A percentile compares a stretch with the other conserved stretches of the same genome.
These are phyloP conservation scores for Netelia inedita DNA, from an alignment of 2,888 invertebrate species.

Conservation along the genomic window DNA sequence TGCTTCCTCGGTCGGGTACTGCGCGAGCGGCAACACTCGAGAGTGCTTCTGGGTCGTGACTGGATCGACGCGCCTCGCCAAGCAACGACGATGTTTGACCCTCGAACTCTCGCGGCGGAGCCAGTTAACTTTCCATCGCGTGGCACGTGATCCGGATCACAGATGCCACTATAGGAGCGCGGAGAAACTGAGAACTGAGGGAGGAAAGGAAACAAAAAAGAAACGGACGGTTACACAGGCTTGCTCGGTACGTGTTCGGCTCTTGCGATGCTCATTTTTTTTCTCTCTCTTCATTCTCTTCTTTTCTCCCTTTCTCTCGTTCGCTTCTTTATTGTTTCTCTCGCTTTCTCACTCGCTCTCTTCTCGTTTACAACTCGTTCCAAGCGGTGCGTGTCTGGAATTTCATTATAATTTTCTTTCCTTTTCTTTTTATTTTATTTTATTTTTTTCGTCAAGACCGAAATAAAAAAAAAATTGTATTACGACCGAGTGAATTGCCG, in stretches of 20 bases:
- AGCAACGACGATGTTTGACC: constrained; percentile 49
- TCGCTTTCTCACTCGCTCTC: constrained; percentile 4
- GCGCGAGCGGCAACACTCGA: background rate
- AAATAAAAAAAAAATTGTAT: constrained; percentile 32
- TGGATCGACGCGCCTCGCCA: constrained; percentile 1
- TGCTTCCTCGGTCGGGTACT: no score
- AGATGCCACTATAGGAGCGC: constrained; percentile 33
- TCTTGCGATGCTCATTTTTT: constrained; percentile 15
- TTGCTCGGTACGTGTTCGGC: constrained; percentile 37
- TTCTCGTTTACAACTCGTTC: constrained; percentile 49
- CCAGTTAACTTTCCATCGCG: constrained; percentile 59
- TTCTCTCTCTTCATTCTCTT: constrained; percentile 23
- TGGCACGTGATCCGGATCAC: constrained; percentile 63
- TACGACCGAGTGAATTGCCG: constrained; percentile 35
- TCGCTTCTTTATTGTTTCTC: constrained; percentile 31
- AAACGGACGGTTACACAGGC: constrained; percentile 25
- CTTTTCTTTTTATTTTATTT: background rate
- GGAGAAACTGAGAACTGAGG: background rate
- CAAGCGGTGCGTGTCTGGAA: constrained; percentile 53
- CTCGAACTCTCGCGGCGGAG: constrained; percentile 50
- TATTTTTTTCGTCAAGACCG: constrained; percentile 22
- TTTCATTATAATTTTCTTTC: constrained; percentile 37
- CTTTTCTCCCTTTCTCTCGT: constrained; percentile 1
- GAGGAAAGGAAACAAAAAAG: constrained; percentile 4
- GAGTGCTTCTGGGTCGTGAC: constrained; percentile 40